Evolutionary conservation across 2,888 invertebrate genomes (phyloP), one percentile per base, ranked within the genome.

Genomic region (Andrena minutula): DNA sequence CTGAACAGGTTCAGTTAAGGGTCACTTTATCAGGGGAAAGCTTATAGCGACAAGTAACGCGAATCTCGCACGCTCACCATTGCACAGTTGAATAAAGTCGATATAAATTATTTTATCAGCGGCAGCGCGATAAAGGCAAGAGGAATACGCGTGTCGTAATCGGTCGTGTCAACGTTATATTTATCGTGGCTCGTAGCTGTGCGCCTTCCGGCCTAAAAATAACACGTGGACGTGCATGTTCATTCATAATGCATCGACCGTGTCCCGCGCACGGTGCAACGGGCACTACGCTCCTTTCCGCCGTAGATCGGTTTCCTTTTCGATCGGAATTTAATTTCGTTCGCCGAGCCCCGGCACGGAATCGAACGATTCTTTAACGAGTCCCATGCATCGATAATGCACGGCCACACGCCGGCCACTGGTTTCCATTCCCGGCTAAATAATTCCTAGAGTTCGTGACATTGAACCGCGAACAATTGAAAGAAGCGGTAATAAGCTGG

Each of bases 391-490:
- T 73, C 66, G 66, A 61, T 28, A 56, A 71, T 56, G 47, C 60
- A 35, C 51, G 28, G 8, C 26, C 4, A 47, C 8, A 3, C 51
- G 6, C 10, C 30, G 32, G 58, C 65, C 10, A 6, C 35, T 26
- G 49, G 35, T 49, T 53, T 60, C 49, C 23, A 4, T 63, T 28
- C 2, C 53, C 53, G 20, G 56, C 51, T 68, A 41, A 75, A 61
- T 35, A 61, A 74, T 53, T 41, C 32, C n/a, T 10, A n/a, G 32
- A 35, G 75, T 79, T 79, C 28, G 64, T 47, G 73, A 63, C 73
- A 73, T 68, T 72, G 71, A 75, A 53, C 65, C 70, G 30, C 41
- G 65, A 79, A 68, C 41, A 73, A 69, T 69, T 7, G 73, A 35
- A 26, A 23, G 32, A 12, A 53, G 32, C 23, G 58, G 41, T 69